Evolutionary conservation across 2,113 vertebrate genomes (phyloP), one percentile per base, ranked within the genome.

Genomic region (Ammospiza caudacuta): DNA sequence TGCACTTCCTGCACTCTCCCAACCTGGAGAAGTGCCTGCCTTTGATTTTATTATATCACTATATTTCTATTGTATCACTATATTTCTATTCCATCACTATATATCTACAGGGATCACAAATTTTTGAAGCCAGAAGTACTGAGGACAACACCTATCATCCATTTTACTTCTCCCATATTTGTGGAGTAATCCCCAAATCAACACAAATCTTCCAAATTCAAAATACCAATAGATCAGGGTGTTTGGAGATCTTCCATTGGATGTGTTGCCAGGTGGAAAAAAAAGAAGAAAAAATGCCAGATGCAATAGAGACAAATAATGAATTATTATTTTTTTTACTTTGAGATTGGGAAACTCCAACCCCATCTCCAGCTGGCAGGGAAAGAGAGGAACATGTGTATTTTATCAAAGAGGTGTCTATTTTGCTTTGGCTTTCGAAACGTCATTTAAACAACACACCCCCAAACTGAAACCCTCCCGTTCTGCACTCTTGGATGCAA

Each of bases 321-420:
- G 9, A 66, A 31, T 64, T 83, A 58, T n/a, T 4, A 13, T 44
- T 18, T 59, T 82, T 39, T 75, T 90, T 18, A 57, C 70, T 80
- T 74, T 8, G 27, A 51, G 49, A 94, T 72, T 86, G 83, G 25
- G 76, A 93, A 95, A 86, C 87, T 86, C 78, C 76, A 89, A 52
- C 28, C 39, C 37, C 54, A 69, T 54, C 47, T 61, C 41, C 64
- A 93, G 76, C 69, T 78, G 73, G 76, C 49, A 92, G 73, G 57
- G 61, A 58, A 55, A 23, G 1, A 43, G 64, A 63, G 17, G 39
- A 88, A 41, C 43, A 90, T 9, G n/a, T 84, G 88, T 15, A 21
- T 93, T 93, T 81, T 96, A 95, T 92, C 85, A 93, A 21, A 72
- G 83, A 93, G 64, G 86, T 78, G 79, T 74, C 85, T 88, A 8